A percentile compares a stretch with the other conserved stretches of the same genome.
These are phyloP conservation scores for Macropodus opercularis DNA, from an alignment of 2,797 vertebrate species.

Conservation along the genomic window DNA sequence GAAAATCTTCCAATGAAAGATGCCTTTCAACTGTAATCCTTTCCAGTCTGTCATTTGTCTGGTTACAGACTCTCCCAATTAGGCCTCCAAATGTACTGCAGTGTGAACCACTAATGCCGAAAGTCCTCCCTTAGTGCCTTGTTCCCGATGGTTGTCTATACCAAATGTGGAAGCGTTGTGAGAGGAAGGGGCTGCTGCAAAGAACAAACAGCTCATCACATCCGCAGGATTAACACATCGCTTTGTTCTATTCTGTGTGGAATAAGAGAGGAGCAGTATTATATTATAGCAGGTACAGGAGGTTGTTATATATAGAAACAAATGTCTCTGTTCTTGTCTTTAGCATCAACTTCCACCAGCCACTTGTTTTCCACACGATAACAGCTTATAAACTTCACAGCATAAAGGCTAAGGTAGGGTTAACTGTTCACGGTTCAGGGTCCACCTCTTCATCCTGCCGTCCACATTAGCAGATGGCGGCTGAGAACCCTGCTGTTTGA, in stretches of 20 bases:
- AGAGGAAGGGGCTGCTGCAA: conserved; percentile 28
- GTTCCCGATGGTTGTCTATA: conserved; percentile 12
- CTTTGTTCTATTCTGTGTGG: conserved; percentile 16
- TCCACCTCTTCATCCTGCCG: conserved; percentile 5
- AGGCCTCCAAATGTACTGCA: conserved; percentile 8
- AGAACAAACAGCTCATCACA: conserved; percentile 36
- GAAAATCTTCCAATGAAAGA: conserved; percentile 13
- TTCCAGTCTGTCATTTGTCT: not conserved
- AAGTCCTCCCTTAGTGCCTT: conserved; percentile 15
- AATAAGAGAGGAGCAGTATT: conserved; percentile 9
- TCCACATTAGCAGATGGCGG: conserved; percentile 48
- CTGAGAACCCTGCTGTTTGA: conserved; percentile 39
- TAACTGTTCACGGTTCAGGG: conserved; percentile 1
- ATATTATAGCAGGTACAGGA: not conserved
- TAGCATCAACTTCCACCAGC: not conserved
- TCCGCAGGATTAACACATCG: conserved; percentile 31
- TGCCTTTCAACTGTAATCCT: too few relatives aligned
- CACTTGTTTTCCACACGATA: not conserved
- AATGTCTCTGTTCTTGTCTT: conserved; percentile 10
- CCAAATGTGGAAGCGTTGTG: conserved; percentile 45
- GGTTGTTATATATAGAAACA: not conserved
- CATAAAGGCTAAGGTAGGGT: not conserved
- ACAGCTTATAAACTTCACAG: conserved; percentile 7
- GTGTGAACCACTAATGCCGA: conserved; percentile 6
- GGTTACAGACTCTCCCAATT: not conserved